A percentile compares a stretch with the other conserved stretches of the same genome.
Conservation (phyloP, 2,113 vertebrate genomes). For the Zosterops pallidus region DNA sequence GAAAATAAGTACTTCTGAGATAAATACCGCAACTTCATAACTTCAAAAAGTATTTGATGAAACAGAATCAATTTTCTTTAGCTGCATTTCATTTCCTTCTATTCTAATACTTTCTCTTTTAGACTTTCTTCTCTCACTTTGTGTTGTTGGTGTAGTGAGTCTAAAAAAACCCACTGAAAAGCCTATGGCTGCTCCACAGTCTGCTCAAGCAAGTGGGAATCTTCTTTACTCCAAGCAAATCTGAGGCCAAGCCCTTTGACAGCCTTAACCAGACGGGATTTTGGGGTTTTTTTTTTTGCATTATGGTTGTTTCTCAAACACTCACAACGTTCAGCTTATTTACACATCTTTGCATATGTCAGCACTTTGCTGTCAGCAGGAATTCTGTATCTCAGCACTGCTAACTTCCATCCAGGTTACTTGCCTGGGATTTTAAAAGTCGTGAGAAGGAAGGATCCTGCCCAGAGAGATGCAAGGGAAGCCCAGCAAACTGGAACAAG, state of each 20-base stretch:
- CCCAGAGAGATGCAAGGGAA: background rate
- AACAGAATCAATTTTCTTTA: constrained; percentile 56
- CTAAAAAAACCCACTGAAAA: background rate
- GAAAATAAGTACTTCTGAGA: constrained; percentile 49
- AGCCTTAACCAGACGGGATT: background rate
- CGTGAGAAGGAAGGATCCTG: background rate
- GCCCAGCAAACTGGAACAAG: background rate
- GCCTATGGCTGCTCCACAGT: background rate
- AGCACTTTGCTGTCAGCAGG: background rate
- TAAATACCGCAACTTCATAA: constrained; percentile 56
- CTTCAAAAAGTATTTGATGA: constrained; percentile 67
- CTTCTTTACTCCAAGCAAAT: background rate
- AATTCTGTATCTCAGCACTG: background rate
- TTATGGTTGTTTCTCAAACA: background rate
- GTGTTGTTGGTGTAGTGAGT: background rate
- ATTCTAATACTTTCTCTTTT: constrained; percentile 7
- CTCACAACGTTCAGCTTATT: background rate
- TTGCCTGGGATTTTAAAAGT: background rate
- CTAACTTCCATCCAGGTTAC: background rate
- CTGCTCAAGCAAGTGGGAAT: background rate
- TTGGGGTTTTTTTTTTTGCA: background rate
- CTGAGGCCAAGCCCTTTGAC: background rate
- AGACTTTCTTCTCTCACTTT: background rate
- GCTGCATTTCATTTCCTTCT: constrained; percentile 36
- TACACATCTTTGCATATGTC: background rate